phyloP scores from a whole-genome alignment of 2,888 invertebrate genomes.

The Drosophila yooni region DNA sequence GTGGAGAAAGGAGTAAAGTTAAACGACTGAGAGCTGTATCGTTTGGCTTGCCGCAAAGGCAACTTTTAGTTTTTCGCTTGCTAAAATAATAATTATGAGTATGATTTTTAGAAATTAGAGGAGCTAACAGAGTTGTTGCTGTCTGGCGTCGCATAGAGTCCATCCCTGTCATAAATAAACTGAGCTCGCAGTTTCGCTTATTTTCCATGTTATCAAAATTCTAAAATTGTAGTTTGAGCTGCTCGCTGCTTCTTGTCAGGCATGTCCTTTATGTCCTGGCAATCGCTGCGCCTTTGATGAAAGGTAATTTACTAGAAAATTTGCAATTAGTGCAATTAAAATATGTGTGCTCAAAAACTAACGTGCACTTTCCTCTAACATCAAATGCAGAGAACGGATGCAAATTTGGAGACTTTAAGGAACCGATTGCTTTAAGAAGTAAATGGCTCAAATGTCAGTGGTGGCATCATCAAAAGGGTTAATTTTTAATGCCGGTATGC shows the following conservation, averaged over 20 bases:
- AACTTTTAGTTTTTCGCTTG: conserved; percentile 70
- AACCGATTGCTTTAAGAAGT: conserved; percentile 22
- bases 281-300: conserved; percentile 44
- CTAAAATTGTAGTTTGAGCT: conserved; percentile 65
- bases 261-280: conserved; percentile 24
- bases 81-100: conserved; percentile 76
- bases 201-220: conserved; percentile 66
- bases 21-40: conserved; percentile 25
- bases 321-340: conserved; percentile 80
- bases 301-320: conserved; percentile 82
- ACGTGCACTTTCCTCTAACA: conserved; percentile 1
- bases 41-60: conserved; percentile 36
- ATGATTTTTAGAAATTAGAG: conserved; percentile 62
- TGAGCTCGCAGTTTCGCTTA: conserved; percentile 42
- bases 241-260: conserved; percentile 22
- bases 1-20: conserved; percentile 2
- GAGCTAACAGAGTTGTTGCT: conserved; percentile 16
- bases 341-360: conserved; percentile 59
- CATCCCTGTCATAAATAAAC: conserved; percentile 21
- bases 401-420: conserved; percentile 7
- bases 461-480: conserved; percentile 41
- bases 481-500: conserved; percentile 29
- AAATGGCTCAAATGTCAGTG: conserved; percentile 15
- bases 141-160: conserved; percentile 20
- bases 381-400: not conserved